Percentiles rank a stretch among this genome's conserved stretches.
phyloP scores from a whole-genome alignment of 1,140 invertebrate genomes.

The Reticulitermes speratus region DNA sequence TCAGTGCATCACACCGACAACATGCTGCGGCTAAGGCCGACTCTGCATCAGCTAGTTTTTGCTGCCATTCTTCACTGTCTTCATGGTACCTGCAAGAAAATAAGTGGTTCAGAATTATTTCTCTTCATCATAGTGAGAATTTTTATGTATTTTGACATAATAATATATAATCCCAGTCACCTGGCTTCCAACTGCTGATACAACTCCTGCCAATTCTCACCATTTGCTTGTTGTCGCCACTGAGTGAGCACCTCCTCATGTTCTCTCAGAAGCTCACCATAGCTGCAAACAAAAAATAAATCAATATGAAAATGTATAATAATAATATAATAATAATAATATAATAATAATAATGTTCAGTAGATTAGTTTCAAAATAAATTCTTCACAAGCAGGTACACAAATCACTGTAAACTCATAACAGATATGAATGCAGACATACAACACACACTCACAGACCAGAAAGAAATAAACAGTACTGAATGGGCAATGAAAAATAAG shows the following conservation, averaged over 20 bases:
- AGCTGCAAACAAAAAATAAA: constrained; percentile 25
- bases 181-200: constrained; percentile 36
- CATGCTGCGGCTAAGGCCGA: constrained; percentile 61
- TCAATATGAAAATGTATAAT: background rate
- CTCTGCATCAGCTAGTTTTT: constrained; percentile 60
- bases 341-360: too few relatives aligned
- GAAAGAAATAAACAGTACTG: too few relatives aligned
- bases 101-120: background rate
- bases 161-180: constrained; percentile 14
- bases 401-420: too few relatives aligned
- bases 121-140: background rate
- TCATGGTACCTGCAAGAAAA: constrained; percentile 50
- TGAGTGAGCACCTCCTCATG: constrained; percentile 31
- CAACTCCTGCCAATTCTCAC: constrained; percentile 28
- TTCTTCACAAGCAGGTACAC: too few relatives aligned
- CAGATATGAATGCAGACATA: too few relatives aligned
- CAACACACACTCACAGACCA: too few relatives aligned
- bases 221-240: constrained; percentile 31
- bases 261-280: constrained; percentile 31
- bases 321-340: background rate
- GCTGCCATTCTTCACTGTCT: constrained; percentile 65
- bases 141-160: background rate
- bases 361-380: too few relatives aligned
- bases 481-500: too few relatives aligned
- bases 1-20: constrained; percentile 60